Base-by-base conservation (phyloP, 2,888 invertebrate species). In the Diadegma fenestrale region DNA sequence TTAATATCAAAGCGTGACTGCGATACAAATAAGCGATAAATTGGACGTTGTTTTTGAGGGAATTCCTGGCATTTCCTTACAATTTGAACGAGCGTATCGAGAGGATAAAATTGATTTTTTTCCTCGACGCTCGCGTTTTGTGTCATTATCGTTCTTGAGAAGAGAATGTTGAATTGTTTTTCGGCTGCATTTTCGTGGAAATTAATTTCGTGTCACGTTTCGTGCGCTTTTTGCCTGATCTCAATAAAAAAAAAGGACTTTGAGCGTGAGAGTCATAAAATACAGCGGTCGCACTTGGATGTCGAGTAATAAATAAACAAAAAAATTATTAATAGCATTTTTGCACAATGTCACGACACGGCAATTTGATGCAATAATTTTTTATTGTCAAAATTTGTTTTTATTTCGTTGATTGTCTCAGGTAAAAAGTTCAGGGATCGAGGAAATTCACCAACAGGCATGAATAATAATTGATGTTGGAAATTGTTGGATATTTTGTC, bases 11-110 rank as follows among this genome's bases (percentile, higher is more conserved):
- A n/a, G 64, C 64, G 64, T 68, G 68, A 22, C 68, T 7, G 22
- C 3, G 68, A 68, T 68, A 68, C 41, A 68, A 68, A 68, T 48
- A 45, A 68, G 48, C 22, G 68, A 26, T 45, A 17, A 68, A 26
- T 26, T 43, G 30, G 63, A 66, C 12, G n/a, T 8, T n/a, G 10
- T 7, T 19, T 68, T 68, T 26, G 8, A 7, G 10, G 45, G 43
- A 58, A 22, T 68, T 1, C 12, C 45, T 68, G 26, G 41, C 68
- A 30, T 45, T 45, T 45, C 68, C 68, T 45, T 7, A 17, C 48
- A 7, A 17, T 22, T 7, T 3, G 26, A 68, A 26, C 26, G 17
- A 7, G 4, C 26, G 26, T 45, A 14, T 26, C 6, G 45, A 45
- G 68, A 12, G 68, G 45, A 19, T 43, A 26, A 17, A 68, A 26